Base-by-base conservation (phyloP, 2,888 invertebrate genomes). In the Rhyacophila evoluta region DNA sequence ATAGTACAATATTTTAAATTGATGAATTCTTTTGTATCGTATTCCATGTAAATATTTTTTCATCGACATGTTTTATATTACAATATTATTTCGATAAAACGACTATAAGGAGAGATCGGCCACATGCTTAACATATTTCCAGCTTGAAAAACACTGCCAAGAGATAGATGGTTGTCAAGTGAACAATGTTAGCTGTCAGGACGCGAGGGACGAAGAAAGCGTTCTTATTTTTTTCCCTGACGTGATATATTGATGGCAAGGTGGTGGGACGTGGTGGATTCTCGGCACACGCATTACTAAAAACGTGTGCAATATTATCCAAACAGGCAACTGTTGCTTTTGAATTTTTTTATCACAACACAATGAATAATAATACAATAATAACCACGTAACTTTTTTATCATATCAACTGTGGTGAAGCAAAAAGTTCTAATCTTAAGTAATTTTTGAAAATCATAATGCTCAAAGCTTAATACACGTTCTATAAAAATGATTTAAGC, bases 91-190 rank as follows among this genome's bases (percentile, higher is more conserved):
- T 39, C 6, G 15, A 1, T 39, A 6, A 39, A 39, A 39, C n/a
- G 39, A 6, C 15, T 12, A 12, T 6, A n/a, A n/a, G n/a, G 39
- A 55, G 19, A 19, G 19, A 55, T 19, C 19, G 55, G 55, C 19
- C 19, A 10, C 55, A 55, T 8, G 19, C 55, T 55, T 19, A 55
- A 55, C 55, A 55, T 55, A 55, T 55, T 55, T 19, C 19, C 19
- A 19, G 55, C 55, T 55, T 55, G 55, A 25, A 55, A 55, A 55
- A 55, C 55, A 55, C 55, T 55, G 55, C 55, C 19, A 10, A 69
- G 67, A 74, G 77, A 77, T 69, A 74, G 68, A 69, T 79, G 41
- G 72, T 79, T 73, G 73, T 37, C 36, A 28, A n/a, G 73, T 74
- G 55, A 76, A 73, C 36, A 74, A 72, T 67, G 36, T 70, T 33